These are phyloP conservation scores for Deilephila porcellus DNA, from an alignment of 2,888 invertebrate genomes.

Conservation along the genomic window DNA sequence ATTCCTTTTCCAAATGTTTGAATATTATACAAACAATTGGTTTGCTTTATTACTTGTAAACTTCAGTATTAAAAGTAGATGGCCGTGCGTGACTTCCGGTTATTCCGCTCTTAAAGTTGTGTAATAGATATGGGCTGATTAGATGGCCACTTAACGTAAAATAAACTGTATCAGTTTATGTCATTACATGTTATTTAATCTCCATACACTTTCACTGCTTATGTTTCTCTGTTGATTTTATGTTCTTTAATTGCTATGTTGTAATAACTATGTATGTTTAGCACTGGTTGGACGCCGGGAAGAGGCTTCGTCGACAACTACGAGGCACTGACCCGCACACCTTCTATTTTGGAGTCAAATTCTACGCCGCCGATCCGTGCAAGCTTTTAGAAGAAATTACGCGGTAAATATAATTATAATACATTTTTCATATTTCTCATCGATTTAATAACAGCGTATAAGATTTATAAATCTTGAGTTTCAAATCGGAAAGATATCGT, in stretches of 20 bases:
- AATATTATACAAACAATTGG: too few relatives aligned
- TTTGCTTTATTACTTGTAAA: too few relatives aligned
- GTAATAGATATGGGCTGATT: background rate
- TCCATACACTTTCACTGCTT: background rate
- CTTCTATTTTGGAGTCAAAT: conserved; percentile 98
- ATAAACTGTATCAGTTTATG: background rate
- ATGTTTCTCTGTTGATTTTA: background rate
- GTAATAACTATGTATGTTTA: conserved; percentile 63
- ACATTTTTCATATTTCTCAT: background rate
- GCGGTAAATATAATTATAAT: conserved; percentile 85
- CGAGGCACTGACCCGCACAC: conserved; percentile 92
- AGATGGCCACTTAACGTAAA: background rate
- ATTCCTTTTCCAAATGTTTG: too few relatives aligned
- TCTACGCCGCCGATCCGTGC: conserved; percentile 98
- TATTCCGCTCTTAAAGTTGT: background rate
- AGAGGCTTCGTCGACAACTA: conserved; percentile 94
- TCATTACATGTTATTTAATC: background rate
- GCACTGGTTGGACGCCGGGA: conserved; percentile 98
- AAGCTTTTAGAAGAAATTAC: conserved; percentile 98
- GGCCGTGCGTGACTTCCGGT: too few relatives aligned
- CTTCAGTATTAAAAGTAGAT: too few relatives aligned
- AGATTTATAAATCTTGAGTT: too few relatives aligned
- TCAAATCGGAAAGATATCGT: too few relatives aligned
- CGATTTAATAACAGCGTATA: too few relatives aligned
- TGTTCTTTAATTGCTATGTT: background rate